phyloP scores from a whole-genome alignment of 1,140 invertebrate species.

The Mizuhopecten yessoensis region DNA sequence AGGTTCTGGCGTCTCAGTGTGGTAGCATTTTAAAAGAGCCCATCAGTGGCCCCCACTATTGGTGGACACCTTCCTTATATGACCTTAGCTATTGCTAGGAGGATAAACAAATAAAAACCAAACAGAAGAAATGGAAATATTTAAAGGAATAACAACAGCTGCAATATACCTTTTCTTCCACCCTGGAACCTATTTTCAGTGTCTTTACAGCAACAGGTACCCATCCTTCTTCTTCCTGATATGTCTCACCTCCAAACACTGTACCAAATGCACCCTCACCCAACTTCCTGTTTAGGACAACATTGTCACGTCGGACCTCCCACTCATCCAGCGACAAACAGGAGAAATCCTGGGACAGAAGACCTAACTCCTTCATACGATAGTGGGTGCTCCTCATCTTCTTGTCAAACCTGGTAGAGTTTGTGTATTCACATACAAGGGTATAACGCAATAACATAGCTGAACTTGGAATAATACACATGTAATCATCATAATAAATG shows the following conservation, averaged over 20 bases:
- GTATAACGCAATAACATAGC: too few species aligned
- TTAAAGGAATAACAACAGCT: too few species aligned
- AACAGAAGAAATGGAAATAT: too few species aligned
- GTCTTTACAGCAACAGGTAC: constrained; percentile 95
- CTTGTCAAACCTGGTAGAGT: constrained; percentile 88
- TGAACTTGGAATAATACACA: too few species aligned
- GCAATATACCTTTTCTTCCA: constrained; percentile 89
- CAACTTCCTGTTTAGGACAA: constrained; percentile 94
- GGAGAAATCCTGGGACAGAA: constrained; percentile 84
- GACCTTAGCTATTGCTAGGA: too few species aligned
- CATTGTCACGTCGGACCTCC: constrained; percentile 92
- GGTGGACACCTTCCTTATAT: too few species aligned
- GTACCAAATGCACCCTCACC: constrained; percentile 96
- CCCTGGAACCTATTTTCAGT: constrained; percentile 91
- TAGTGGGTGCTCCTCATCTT: constrained; percentile 88
- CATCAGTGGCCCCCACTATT: too few species aligned
- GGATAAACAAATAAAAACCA: too few species aligned
- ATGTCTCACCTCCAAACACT: constrained; percentile 93
- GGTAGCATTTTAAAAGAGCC: too few species aligned
- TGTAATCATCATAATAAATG: too few species aligned
- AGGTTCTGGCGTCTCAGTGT: too few species aligned
- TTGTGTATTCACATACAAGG: too few species aligned
- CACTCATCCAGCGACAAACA: constrained; percentile 90
- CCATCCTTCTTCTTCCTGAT: constrained; percentile 88
- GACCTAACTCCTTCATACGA: constrained; percentile 89